Conservation (phyloP, 2,797 vertebrate genomes). For the Valencia hispanica region DNA sequence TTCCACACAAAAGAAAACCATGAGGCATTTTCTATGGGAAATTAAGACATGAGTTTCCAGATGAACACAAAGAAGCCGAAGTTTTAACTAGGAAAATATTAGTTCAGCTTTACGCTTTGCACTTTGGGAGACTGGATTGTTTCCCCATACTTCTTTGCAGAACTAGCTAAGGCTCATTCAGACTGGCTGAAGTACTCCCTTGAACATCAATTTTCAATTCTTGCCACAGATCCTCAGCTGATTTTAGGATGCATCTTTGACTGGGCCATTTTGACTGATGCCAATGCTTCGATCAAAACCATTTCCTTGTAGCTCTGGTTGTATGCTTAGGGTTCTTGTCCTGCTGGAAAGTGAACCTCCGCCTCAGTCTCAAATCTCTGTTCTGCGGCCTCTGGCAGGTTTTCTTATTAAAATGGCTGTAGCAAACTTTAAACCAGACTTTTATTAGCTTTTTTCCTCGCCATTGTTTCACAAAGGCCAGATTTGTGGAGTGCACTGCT, state of each 20-base stretch:
- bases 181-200: not conserved
- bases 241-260: not conserved
- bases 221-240: not conserved
- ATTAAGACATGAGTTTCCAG: conserved; percentile 28
- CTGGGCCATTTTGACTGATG: too few relatives aligned
- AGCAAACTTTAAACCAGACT: not conserved
- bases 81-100: conserved; percentile 25
- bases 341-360: not conserved
- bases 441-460: not conserved
- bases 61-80: conserved; percentile 4
- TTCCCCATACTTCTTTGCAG: too few relatives aligned
- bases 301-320: not conserved
- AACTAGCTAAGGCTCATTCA: not conserved
- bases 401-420: not conserved
- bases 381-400: too few relatives aligned
- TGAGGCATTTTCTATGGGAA: conserved; percentile 21
- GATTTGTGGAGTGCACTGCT: not conserved
- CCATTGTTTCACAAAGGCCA: not conserved
- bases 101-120: conserved; percentile 25
- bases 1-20: conserved; percentile 44
- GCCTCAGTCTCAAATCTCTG: not conserved
- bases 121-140: too few relatives aligned
- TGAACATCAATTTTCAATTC: not conserved
- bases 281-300: not conserved
- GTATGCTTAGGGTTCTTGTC: not conserved